Conservation (phyloP, 2,797 vertebrate genomes). For the Enteromius argenteus region DNA sequence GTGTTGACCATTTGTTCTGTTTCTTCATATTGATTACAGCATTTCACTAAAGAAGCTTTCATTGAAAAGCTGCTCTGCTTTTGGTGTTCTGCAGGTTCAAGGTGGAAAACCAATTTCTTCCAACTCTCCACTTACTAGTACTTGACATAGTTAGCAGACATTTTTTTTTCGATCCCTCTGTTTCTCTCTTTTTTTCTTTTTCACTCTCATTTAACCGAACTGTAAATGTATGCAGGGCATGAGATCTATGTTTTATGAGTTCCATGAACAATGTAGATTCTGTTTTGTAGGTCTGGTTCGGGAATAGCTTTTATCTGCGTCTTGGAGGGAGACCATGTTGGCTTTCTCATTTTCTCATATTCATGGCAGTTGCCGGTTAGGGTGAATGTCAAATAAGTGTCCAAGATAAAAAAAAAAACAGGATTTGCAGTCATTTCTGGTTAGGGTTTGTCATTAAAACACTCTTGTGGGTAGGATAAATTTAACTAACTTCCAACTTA, state of each 20-base stretch:
- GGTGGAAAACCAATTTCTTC: not conserved
- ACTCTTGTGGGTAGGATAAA: no score
- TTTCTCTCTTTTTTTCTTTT: constrained; percentile 5
- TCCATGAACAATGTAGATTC: not conserved
- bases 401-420: not conserved
- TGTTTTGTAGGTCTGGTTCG: not conserved
- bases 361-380: not conserved
- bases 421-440: not conserved
- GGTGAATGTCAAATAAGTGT: not conserved
- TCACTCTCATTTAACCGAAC: not conserved
- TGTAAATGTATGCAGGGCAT: not conserved
- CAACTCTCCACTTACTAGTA: not conserved
- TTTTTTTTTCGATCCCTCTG: constrained; percentile 4
- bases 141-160: not conserved
- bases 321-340: not conserved
- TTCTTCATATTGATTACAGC: not conserved
- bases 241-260: not conserved
- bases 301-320: not conserved
- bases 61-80: not conserved
- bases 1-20: not conserved
- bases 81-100: not conserved
- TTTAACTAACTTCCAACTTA: no score
- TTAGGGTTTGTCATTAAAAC: no score
- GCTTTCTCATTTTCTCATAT: not conserved
- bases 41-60: not conserved